Evolutionary conservation across 2,888 invertebrate genomes (phyloP).

Genomic region (Orthosia gracilis): DNA sequence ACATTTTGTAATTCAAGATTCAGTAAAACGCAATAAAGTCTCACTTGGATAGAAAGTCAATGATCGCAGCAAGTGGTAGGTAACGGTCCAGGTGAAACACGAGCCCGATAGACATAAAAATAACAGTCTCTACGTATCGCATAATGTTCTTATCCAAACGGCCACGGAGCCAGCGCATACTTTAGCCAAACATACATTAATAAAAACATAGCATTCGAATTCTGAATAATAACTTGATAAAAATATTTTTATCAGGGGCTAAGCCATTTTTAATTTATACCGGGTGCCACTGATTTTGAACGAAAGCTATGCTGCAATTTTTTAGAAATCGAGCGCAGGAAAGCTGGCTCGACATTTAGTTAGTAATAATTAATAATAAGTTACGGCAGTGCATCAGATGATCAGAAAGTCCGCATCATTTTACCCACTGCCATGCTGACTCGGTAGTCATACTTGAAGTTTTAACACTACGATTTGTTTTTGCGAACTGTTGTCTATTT

Average conservation of each 20-base stretch:
- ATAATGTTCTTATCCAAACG: background rate
- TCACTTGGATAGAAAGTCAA: background rate
- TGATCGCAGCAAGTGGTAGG: constrained; percentile 2
- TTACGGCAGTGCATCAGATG: background rate
- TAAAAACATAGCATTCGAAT: background rate
- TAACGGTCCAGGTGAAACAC: background rate
- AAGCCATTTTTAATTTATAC: background rate
- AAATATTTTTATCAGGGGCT: background rate
- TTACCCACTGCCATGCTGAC: background rate
- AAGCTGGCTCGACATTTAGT: background rate
- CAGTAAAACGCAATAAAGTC: background rate
- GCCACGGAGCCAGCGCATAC: background rate
- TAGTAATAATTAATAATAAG: background rate
- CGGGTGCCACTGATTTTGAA: background rate
- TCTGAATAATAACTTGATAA: background rate
- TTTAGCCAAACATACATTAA: background rate
- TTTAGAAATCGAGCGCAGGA: background rate
- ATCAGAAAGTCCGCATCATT: background rate
- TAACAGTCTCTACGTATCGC: background rate
- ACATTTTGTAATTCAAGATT: background rate
- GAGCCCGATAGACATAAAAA: background rate
- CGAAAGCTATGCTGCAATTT: background rate
- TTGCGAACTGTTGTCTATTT: background rate
- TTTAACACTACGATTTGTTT: background rate
- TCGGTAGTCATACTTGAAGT: background rate